Percentiles rank a stretch among this genome's conserved stretches.
Evolutionary conservation across 2,888 invertebrate genomes (phyloP).

Genomic region (Apocheima hispidaria): DNA sequence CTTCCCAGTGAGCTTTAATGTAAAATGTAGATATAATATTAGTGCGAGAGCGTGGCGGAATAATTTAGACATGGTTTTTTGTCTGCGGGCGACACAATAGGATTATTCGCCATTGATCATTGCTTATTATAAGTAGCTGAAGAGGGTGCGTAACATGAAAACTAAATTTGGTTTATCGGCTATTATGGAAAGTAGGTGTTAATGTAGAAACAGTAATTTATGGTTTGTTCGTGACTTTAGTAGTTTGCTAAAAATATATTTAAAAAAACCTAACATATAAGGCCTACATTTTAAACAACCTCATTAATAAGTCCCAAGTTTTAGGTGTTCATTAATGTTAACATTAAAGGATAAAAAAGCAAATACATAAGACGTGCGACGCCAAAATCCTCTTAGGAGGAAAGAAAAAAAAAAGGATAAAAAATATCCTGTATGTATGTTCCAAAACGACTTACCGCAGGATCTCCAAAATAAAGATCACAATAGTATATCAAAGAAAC

Average conservation of each 20-base stretch:
- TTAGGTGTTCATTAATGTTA: background rate
- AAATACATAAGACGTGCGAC: too few relatives aligned
- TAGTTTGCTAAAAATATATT: background rate
- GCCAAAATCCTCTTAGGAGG: too few relatives aligned
- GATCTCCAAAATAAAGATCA: conserved; percentile 54
- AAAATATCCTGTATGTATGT: conserved; percentile 23
- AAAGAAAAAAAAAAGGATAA: too few relatives aligned
- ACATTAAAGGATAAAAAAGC: conserved; percentile 4
- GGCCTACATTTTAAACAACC: background rate
- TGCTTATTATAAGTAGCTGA: conserved; percentile 84
- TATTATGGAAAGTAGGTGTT: conserved; percentile 86
- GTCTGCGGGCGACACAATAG: conserved; percentile 80
- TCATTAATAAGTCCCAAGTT: too few relatives aligned
- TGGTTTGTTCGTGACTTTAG: conserved; percentile 74
- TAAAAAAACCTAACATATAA: background rate
- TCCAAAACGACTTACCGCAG: conserved; percentile 24
- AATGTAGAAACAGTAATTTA: conserved; percentile 82
- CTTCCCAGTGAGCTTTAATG: conserved; percentile 76
- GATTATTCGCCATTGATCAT: conserved; percentile 86
- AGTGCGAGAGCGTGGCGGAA: conserved; percentile 81
- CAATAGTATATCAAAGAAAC: conserved; percentile 71
- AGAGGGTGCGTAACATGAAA: conserved; percentile 84
- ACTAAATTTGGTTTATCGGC: conserved; percentile 86
- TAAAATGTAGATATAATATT: conserved; percentile 84
- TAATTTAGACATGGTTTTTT: conserved; percentile 84